Evolutionary conservation across 2,113 vertebrate species (phyloP), one percentile per base, ranked within the genome.

Genomic region (Crotalus viridis): DNA sequence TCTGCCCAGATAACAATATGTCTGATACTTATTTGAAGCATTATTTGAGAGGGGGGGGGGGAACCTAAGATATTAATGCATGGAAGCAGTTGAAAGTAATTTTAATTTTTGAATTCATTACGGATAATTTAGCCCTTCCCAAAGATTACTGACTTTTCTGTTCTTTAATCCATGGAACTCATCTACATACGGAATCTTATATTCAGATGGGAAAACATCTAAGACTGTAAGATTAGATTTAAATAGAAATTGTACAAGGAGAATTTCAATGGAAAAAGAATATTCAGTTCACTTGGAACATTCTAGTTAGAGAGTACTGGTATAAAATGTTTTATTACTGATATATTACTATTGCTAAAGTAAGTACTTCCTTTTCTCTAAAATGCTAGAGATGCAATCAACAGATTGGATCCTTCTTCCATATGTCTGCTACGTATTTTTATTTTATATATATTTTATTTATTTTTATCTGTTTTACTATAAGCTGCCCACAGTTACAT

Each of bases 71-170:
- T 21, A 51, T 13, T 10, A 24, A 43, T 57, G 19, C 51, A 39
- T 85, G 91, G 17, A 8, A 33, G 21, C 5, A 28, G 33, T 64
- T 90, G 57, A 55, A 54, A 88, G 56, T 21, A 88, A 3, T 24
- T 81, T 88, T 33, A 6, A 5, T 52, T 87, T 52, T n/a, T 5
- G 4, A 9, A 5, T 24, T 19, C 24, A 24, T 15, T 91, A 5
- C 89, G 94, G 85, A 94, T 85, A 69, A 89, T 85, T 91, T 51
- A 91, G 89, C 85, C 64, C 86, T 81, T 46, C 0, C 61, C 85
- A 85, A 43, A 93, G 61, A n/a, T 90, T 85, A 5, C 24, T 6
- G 51, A 13, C 39, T 26, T 10, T 39, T 5, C 39, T 24, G 15
- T 74, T 12, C 24, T 52, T 43, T 88, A 87, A 48, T 28, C 85